Base-by-base conservation (phyloP, 2,888 invertebrate species). In the Scaptomyza cyrtandrae region DNA sequence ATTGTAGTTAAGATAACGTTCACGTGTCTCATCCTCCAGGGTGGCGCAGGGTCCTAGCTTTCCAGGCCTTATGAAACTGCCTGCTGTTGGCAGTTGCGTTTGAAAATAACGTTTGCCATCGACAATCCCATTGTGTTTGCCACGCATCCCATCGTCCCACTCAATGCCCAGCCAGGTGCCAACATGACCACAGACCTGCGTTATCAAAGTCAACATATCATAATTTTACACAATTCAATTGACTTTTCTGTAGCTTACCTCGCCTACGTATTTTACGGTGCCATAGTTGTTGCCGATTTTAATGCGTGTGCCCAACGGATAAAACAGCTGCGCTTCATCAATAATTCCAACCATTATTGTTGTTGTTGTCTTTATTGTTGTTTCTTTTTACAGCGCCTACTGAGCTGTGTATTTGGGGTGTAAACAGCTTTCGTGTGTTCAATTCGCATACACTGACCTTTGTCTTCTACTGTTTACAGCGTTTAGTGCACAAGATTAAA, bases 81-180 rank as follows among this genome's bases (percentile, higher is more conserved):
- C 98, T 44, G 98, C 96, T 2, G 94, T 96, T n/a, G 95, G 94
- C 90, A 95, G 93, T 52, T 95, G 94, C 0, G 96, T 93, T 89
- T 94, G 93, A 91, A 98, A 99, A 92, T 98, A 99, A 75, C 95
- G 94, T 49, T 94, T 93, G 49, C 95, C 97, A 73, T 97, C 95
- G 44, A 98, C 94, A 45, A 94, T 94, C 0, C 99, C 99, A 93
- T 98, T 95, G 90, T 99, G 99, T 91, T 98, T 98, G 1, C 99
- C 99, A 84, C 99, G 94, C 7, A 93, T 92, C 3, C 95, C 94
- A 86, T 98, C 95, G 91, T 99, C 99, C 99, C 99, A 99, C 91
- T 99, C 99, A n/a, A 99, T 94, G 0, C 99, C 99, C 60, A 97
- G 93, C 99, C 98, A 99, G 33, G 93, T 90, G 45, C 96, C 96